These are phyloP conservation scores for Caradrina clavipalpis DNA, from an alignment of 2,888 invertebrate species.

Conservation along the genomic window DNA sequence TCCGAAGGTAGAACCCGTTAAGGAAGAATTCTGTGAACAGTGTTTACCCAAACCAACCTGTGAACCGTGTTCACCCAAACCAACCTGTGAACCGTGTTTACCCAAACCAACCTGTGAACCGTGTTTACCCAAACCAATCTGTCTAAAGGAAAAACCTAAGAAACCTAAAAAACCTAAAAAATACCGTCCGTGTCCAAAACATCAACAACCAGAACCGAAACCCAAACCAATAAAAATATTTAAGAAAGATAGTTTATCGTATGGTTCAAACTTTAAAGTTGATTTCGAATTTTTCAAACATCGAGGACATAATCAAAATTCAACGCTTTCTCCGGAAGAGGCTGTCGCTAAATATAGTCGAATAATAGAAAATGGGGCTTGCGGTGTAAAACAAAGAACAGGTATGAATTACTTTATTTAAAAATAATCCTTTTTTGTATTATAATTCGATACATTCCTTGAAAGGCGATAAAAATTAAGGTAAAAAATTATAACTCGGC, in stretches of 20 bases:
- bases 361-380: slow-evolving; percentile 21
- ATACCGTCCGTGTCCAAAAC: not conserved
- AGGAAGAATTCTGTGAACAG: no score
- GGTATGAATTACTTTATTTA: slow-evolving; percentile 24
- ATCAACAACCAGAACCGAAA: not conserved
- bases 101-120: no score
- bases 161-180: no score
- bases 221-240: not conserved
- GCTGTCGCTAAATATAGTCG: not conserved
- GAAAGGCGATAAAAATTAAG: no score
- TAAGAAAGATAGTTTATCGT: not conserved
- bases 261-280: not conserved
- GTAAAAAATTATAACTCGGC: no score
- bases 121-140: no score
- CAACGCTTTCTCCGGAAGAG: not conserved
- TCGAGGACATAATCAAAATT: not conserved
- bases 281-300: not conserved
- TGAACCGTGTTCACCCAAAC: no score
- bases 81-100: no score
- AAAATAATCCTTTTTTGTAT: not conserved
- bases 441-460: not conserved
- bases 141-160: no score
- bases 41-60: no score
- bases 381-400: slow-evolving; percentile 16
- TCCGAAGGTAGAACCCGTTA: not conserved